phyloP scores from a whole-genome alignment of 1,140 invertebrate species.

The Laupala kohalensis region DNA sequence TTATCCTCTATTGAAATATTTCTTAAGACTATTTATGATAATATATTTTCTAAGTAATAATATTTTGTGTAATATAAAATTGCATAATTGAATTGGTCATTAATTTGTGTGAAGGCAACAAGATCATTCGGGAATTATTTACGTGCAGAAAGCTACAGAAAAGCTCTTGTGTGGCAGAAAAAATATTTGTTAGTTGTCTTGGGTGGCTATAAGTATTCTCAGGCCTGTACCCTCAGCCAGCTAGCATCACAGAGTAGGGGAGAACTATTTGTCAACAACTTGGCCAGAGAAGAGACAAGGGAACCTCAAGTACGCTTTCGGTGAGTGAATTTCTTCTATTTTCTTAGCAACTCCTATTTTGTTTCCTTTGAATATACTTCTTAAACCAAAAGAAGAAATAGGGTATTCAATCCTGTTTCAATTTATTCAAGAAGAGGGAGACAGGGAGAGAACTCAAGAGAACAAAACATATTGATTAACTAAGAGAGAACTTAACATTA shows the following conservation, averaged over 20 bases:
- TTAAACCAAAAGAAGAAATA: neutral
- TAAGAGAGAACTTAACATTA: neutral
- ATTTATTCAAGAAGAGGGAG: neutral
- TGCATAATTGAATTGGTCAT: neutral
- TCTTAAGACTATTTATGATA: neutral
- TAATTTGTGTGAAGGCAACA: slow-evolving; percentile 37
- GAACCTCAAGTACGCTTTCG: neutral
- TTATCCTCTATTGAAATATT: too few species aligned
- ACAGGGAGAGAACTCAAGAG: neutral
- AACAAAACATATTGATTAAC: neutral
- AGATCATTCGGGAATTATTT: slow-evolving; percentile 62
- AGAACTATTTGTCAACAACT: neutral
- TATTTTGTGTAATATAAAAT: neutral
- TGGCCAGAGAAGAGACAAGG: neutral
- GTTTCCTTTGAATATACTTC: too few species aligned
- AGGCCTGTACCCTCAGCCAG: slow-evolving; percentile 26
- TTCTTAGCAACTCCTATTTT: too few species aligned
- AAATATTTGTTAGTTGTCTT: slow-evolving; percentile 59
- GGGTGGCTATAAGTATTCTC: slow-evolving; percentile 45
- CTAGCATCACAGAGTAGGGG: slow-evolving; percentile 18
- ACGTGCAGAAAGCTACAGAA: slow-evolving; percentile 63
- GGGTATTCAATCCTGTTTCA: too few species aligned
- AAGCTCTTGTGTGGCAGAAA: slow-evolving; percentile 75
- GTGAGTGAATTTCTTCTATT: too few species aligned
- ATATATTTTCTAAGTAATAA: neutral